phyloP scores from a whole-genome alignment of 2,797 vertebrate species.

The Arnoldichthys spilopterus region DNA sequence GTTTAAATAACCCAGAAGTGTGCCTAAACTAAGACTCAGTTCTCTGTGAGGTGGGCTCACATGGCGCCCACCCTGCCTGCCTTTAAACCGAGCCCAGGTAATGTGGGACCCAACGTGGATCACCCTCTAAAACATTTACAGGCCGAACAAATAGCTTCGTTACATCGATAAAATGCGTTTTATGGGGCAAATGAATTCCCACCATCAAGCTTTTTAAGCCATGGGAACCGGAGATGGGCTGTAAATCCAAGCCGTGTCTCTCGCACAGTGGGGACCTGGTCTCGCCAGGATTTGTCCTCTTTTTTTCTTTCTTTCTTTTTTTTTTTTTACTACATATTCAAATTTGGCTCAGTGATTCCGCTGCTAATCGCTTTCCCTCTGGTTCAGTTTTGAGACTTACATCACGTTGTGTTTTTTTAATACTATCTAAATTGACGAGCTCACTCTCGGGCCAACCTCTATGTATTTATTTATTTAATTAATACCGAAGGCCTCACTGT shows the following conservation, averaged over 20 bases:
- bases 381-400: too few relatives aligned
- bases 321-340: not conserved
- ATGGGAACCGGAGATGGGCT: not conserved
- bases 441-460: too few relatives aligned
- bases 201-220: not conserved
- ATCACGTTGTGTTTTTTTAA: too few relatives aligned
- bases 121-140: not conserved
- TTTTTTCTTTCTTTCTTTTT: too few relatives aligned
- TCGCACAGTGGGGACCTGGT: not conserved
- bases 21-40: constrained; percentile 36
- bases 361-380: not conserved
- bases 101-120: not conserved
- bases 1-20: constrained; percentile 16
- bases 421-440: too few relatives aligned
- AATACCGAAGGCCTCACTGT: not conserved
- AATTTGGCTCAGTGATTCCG: not conserved
- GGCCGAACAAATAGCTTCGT: not conserved
- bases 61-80: constrained; percentile 54
- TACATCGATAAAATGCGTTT: not conserved
- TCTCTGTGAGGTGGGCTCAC: too few relatives aligned
- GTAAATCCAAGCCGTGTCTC: not conserved
- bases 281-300: not conserved
- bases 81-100: constrained; percentile 16
- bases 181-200: too few relatives aligned
- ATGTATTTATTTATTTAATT: too few relatives aligned